Evolutionary conservation across 2,797 vertebrate genomes (phyloP).

Genomic region (Sebastes melanostomus): DNA sequence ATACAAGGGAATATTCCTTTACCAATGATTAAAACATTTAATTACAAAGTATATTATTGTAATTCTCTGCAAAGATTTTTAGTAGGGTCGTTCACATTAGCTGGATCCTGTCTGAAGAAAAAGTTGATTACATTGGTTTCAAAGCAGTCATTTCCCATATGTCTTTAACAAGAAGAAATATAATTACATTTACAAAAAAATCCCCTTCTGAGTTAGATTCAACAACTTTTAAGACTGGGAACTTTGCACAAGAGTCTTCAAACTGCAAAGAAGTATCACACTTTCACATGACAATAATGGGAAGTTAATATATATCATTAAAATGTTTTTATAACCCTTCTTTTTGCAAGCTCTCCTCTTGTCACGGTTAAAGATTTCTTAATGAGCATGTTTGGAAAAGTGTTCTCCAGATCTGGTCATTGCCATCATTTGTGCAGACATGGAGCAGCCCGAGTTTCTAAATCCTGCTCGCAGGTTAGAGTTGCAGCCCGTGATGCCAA

Average conservation of each 20-base stretch:
- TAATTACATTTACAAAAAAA: not conserved
- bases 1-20: not conserved
- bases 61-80: not conserved
- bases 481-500: constrained; percentile 25
- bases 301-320: not conserved
- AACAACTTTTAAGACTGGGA: not conserved
- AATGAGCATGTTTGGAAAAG: not conserved
- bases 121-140: not conserved
- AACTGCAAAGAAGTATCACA: not conserved
- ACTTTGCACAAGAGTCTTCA: not conserved
- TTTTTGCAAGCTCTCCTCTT: not conserved
- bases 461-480: constrained; percentile 15
- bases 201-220: not conserved
- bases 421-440: constrained; percentile 1
- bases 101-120: not conserved
- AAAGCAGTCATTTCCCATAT: not conserved
- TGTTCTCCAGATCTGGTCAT: not conserved
- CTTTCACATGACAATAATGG: not conserved
- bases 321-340: not conserved
- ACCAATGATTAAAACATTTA: not conserved
- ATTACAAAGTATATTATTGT: not conserved
- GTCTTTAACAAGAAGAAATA: not conserved
- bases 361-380: not conserved
- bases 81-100: not conserved
- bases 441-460: constrained; percentile 6